Conservation (phyloP, 2,888 invertebrate species). For the Micropterix aruncella region DNA sequence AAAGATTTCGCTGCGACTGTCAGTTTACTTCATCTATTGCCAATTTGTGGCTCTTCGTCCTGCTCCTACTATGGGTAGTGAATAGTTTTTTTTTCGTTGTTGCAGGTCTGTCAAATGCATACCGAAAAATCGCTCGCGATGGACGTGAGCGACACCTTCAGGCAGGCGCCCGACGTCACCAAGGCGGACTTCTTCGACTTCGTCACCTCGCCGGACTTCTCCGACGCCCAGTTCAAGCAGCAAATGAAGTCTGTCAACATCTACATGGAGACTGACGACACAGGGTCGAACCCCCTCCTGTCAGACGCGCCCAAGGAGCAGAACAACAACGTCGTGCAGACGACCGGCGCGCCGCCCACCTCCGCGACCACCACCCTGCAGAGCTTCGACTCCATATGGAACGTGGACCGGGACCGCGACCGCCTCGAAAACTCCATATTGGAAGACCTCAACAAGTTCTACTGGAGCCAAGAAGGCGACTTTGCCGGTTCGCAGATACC, state of each 20-base stretch:
- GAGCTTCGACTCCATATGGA: constrained; percentile 49
- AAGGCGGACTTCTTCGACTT: constrained; percentile 85
- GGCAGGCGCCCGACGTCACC: constrained; percentile 61
- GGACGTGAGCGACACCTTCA: constrained; percentile 72
- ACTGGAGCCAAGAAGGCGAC: constrained; percentile 58
- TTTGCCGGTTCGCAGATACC: constrained; percentile 34
- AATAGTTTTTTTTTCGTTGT: too few species aligned
- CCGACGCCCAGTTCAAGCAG: constrained; percentile 53
- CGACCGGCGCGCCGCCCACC: constrained; percentile 22
- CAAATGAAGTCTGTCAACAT: constrained; percentile 55
- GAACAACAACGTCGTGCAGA: constrained; percentile 40
- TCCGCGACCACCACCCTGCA: constrained; percentile 34
- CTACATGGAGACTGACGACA: constrained; percentile 44
- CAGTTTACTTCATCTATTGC: too few species aligned
- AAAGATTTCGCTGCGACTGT: too few species aligned
- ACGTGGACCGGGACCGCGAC: constrained; percentile 57
- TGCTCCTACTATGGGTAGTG: too few species aligned
- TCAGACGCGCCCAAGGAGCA: constrained; percentile 41
- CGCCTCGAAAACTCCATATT: constrained; percentile 60
- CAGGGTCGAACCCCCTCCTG: constrained; percentile 32
- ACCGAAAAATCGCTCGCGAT: constrained; percentile 39
- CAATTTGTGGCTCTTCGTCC: too few species aligned
- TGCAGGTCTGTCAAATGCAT: constrained; percentile 13
- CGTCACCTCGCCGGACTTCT: constrained; percentile 67
- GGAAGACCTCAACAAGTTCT: constrained; percentile 75